Conservation (phyloP, 23 tunicate genomes). For the Phallusia fumigata region DNA sequence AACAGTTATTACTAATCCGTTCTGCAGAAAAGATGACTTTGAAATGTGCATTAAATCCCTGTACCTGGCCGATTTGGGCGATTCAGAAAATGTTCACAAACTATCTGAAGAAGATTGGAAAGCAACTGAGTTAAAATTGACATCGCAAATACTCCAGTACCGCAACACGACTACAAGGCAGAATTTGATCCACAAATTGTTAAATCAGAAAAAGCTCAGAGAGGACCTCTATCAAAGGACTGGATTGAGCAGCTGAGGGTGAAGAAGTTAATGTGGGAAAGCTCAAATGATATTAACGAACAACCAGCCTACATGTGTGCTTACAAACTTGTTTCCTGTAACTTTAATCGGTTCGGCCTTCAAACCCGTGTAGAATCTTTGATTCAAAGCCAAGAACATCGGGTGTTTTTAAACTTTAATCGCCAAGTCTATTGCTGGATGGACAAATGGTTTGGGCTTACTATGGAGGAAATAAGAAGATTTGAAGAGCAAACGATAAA, state of each 20-base stretch:
- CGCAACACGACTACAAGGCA: slow-evolving; percentile 53
- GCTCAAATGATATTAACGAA: too few species aligned
- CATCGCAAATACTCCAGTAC: slow-evolving; percentile 75
- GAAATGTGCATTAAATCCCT: slow-evolving; percentile 49
- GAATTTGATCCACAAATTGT: slow-evolving; percentile 62
- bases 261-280: slow-evolving; percentile 4
- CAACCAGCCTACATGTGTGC: too few species aligned
- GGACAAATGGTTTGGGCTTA: slow-evolving; percentile 87
- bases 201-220: too few species aligned
- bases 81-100: slow-evolving; percentile 74
- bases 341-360: slow-evolving; percentile 72
- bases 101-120: slow-evolving; percentile 47
- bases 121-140: slow-evolving; percentile 71
- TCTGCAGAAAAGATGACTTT: slow-evolving; percentile 66
- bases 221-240: slow-evolving; percentile 62
- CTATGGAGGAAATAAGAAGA: slow-evolving; percentile 80
- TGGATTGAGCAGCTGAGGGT: slow-evolving; percentile 68
- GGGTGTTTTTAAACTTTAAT: slow-evolving; percentile 69
- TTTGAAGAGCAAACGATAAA: slow-evolving; percentile 83
- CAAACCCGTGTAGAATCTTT: slow-evolving; percentile 67
- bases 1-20: slow-evolving; percentile 77
- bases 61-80: slow-evolving; percentile 70
- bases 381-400: slow-evolving; percentile 65
- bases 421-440: slow-evolving; percentile 87
- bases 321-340: too few species aligned